These are phyloP conservation scores for Ooceraea biroi DNA, from an alignment of 1,140 invertebrate genomes.

Conservation along the genomic window DNA sequence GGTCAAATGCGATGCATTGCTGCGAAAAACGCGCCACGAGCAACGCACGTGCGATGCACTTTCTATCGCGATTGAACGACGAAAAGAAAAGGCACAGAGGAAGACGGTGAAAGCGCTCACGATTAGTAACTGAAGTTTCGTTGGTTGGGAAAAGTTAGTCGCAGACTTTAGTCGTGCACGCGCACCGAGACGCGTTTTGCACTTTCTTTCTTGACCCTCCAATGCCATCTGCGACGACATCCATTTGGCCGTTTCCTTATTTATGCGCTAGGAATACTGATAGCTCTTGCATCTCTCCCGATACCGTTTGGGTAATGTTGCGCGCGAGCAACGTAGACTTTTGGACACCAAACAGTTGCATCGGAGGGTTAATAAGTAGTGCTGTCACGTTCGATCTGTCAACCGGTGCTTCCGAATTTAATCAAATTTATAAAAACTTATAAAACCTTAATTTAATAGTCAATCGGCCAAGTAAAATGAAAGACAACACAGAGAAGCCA, in stretches of 20 bases:
- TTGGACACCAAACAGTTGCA: neutral
- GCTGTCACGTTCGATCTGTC: slow-evolving; percentile 7
- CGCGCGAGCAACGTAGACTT: neutral
- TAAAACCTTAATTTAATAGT: slow-evolving; percentile 4
- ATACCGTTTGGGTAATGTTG: neutral
- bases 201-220: neutral
- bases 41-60: slow-evolving; percentile 12
- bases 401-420: neutral
- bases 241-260: too few relatives aligned
- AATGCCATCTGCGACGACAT: neutral
- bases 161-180: neutral
- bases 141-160: slow-evolving; percentile 31
- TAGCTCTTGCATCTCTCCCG: neutral
- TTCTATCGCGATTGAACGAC: slow-evolving; percentile 23
- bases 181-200: neutral
- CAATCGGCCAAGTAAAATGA: slow-evolving; percentile 5
- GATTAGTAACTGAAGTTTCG: slow-evolving; percentile 11
- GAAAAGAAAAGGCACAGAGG: slow-evolving; percentile 13
- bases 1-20: neutral
- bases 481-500: neutral
- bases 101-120: slow-evolving; percentile 30
- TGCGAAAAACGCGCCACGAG: neutral
- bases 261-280: neutral
- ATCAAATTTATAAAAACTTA: too few relatives aligned
- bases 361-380: neutral